These are phyloP conservation scores for Stenotaenia linearis DNA, from an alignment of 2,888 invertebrate species.

Conservation along the genomic window DNA sequence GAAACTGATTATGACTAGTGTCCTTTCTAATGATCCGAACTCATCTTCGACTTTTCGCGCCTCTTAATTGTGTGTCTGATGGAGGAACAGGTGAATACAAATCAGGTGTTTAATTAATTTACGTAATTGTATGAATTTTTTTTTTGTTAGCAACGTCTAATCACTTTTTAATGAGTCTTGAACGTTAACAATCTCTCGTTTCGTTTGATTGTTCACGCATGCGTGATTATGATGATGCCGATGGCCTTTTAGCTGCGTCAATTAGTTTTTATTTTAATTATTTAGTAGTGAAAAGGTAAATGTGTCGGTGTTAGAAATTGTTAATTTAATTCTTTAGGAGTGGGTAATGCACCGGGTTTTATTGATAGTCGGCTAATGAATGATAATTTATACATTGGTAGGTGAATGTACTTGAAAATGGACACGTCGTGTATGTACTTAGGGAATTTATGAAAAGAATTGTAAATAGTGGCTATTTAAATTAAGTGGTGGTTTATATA, in stretches of 20 bases:
- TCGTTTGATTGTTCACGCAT: conserved; percentile 5
- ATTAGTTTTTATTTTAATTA: not conserved
- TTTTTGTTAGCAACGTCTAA: not conserved
- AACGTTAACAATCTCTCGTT: not conserved
- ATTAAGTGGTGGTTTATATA: no score
- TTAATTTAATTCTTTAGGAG: no score
- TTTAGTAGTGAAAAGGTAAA: no score
- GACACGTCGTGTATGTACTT: no score
- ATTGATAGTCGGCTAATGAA: not conserved
- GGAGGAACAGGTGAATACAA: not conserved
- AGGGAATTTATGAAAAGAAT: no score
- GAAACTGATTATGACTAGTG: not conserved
- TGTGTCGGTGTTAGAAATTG: no score
- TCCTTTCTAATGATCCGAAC: not conserved
- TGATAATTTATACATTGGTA: not conserved
- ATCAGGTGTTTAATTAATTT: conserved; percentile 5
- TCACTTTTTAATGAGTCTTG: conserved; percentile 16
- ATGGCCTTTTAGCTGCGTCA: not conserved
- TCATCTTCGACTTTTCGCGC: not conserved
- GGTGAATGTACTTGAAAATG: no score
- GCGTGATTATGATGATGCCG: not conserved
- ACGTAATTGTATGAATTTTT: not conserved
- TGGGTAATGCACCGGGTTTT: no score
- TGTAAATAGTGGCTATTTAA: no score
- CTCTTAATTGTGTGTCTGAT: not conserved